Percentiles rank a stretch among this genome's conserved stretches.
Evolutionary conservation across 2,113 vertebrate genomes (phyloP).

Genomic region (Cardinalis cardinalis): DNA sequence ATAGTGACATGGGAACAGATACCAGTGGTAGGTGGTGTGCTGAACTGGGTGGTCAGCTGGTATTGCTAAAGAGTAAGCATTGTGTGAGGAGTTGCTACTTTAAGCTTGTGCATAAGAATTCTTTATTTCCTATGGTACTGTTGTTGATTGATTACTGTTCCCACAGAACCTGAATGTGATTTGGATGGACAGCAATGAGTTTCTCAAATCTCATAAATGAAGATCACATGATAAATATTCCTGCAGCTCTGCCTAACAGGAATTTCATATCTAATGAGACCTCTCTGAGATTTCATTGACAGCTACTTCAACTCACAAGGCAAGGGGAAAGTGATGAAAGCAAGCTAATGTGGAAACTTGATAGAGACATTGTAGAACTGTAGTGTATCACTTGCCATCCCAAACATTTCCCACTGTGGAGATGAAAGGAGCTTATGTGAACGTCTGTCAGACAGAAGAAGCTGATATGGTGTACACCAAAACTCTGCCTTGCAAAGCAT

Average conservation of each 20-base stretch:
- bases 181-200: slow-evolving; percentile 2
- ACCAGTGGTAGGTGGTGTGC: background rate
- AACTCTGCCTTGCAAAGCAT: background rate
- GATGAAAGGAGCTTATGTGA: background rate
- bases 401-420: background rate
- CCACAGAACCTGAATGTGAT: background rate
- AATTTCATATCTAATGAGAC: background rate
- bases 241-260: background rate
- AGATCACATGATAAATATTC: background rate
- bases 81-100: background rate
- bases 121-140: background rate
- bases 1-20: slow-evolving; percentile 8
- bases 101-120: background rate
- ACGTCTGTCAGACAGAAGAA: background rate
- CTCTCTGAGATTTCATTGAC: slow-evolving; percentile 14
- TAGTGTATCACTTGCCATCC: background rate
- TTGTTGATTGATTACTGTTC: slow-evolving; percentile 9
- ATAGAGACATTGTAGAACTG: background rate
- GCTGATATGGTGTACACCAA: background rate
- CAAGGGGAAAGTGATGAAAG: slow-evolving; percentile 15
- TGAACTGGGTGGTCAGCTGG: background rate
- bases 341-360: background rate
- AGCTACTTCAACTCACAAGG: slow-evolving; percentile 18
- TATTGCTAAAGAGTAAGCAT: background rate
- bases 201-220: background rate